Conservation (phyloP, 1,140 invertebrate genomes). For the Diorhabda sublineata region DNA sequence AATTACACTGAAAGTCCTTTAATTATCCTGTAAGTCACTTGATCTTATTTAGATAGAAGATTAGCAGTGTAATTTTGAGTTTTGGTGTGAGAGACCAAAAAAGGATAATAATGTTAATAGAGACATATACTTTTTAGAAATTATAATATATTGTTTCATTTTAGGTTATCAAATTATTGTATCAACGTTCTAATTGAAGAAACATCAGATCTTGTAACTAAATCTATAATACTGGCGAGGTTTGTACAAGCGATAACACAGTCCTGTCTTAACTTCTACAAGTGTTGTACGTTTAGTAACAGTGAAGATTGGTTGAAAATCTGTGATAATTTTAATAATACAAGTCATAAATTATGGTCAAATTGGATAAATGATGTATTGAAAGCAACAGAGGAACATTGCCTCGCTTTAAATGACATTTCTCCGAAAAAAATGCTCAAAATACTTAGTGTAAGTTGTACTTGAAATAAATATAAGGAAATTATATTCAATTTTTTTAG, state of each 20-base stretch:
- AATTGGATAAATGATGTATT: constrained; percentile 56
- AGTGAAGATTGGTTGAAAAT: constrained; percentile 60
- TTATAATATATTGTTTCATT: background rate
- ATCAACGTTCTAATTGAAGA: constrained; percentile 25
- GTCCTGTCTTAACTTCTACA: constrained; percentile 61
- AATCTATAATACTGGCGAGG: constrained; percentile 52
- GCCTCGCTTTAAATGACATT: constrained; percentile 21
- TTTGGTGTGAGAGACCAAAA: no score
- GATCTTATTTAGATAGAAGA: no score
- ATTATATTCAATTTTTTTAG: constrained; percentile 48
- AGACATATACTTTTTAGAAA: no score
- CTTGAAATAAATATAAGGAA: background rate
- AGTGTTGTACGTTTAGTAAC: constrained; percentile 59
- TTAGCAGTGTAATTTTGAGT: no score
- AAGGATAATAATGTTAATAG: no score
- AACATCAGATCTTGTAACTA: constrained; percentile 32
- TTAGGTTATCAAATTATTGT: constrained; percentile 20
- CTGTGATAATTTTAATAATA: constrained; percentile 57
- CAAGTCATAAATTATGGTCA: constrained; percentile 59
- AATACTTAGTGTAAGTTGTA: constrained; percentile 22
- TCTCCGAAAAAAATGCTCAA: constrained; percentile 37
- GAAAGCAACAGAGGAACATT: constrained; percentile 38
- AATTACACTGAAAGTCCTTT: no score
- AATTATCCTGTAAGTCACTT: no score
- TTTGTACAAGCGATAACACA: constrained; percentile 58